Evolutionary conservation across 1,140 invertebrate species (phyloP).

Genomic region (Lordiphosa collinella): DNA sequence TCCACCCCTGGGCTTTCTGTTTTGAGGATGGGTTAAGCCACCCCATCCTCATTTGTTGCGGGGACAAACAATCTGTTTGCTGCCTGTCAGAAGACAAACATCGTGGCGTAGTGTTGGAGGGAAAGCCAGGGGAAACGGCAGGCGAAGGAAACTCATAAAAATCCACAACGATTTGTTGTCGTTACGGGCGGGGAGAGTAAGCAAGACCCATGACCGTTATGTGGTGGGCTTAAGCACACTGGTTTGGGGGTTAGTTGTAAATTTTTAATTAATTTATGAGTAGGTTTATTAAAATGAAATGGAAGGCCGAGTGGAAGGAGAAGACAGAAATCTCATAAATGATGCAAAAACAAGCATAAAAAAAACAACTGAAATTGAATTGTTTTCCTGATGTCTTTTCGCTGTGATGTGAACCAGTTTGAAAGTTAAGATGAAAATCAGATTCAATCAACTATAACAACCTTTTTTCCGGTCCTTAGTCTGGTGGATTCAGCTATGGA

Average conservation of each 20-base stretch:
- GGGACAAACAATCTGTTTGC: constrained; percentile 71
- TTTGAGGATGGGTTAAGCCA: constrained; percentile 30
- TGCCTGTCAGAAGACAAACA: constrained; percentile 71
- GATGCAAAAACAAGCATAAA: too few species aligned
- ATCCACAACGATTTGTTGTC: constrained; percentile 71
- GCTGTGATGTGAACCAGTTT: too few species aligned
- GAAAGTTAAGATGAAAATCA: too few species aligned
- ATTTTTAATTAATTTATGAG: too few species aligned
- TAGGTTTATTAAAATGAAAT: too few species aligned
- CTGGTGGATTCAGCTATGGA: too few species aligned
- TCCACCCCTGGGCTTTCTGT: neutral
- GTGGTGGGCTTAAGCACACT: constrained; percentile 31
- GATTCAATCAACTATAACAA: too few species aligned
- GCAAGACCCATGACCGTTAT: constrained; percentile 33
- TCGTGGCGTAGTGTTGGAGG: neutral
- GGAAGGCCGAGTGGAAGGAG: too few species aligned
- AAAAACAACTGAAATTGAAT: too few species aligned
- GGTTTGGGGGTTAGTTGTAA: neutral
- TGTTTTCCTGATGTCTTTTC: too few species aligned
- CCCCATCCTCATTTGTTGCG: constrained; percentile 33
- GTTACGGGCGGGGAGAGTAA: constrained; percentile 12
- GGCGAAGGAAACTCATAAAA: constrained; percentile 68
- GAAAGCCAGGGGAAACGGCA: neutral
- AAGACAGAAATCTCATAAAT: too few species aligned
- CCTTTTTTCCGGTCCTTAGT: too few species aligned